phyloP scores from a whole-genome alignment of 2,888 invertebrate genomes.

The Xylophagus ater region DNA sequence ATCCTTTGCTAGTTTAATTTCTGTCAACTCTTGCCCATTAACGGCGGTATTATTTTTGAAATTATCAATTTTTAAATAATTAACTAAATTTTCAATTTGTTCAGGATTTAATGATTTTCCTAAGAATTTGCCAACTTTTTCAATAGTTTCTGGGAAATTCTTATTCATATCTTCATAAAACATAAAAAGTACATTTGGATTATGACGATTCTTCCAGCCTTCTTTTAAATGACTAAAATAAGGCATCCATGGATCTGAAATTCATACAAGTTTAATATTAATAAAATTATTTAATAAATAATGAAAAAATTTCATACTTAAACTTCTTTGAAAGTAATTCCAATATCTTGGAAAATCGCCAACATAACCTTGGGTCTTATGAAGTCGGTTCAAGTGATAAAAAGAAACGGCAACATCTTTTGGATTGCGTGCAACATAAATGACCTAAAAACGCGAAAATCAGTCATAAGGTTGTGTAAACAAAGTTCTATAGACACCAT shows the following conservation, averaged over 20 bases:
- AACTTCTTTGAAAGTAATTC: constrained; percentile 54
- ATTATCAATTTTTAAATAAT: constrained; percentile 67
- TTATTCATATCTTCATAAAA: constrained; percentile 70
- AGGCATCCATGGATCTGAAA: constrained; percentile 58
- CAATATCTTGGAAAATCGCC: constrained; percentile 60
- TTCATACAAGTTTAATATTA: not conserved
- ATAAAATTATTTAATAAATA: not conserved
- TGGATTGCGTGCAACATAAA: constrained; percentile 77
- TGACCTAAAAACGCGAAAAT: constrained; percentile 42
- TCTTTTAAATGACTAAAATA: constrained; percentile 71
- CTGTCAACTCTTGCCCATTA: constrained; percentile 55
- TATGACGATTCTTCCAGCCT: constrained; percentile 54
- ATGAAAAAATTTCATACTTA: constrained; percentile 41
- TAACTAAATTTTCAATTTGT: constrained; percentile 49
- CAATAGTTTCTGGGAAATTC: constrained; percentile 48
- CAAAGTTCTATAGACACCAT: no score
- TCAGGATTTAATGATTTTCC: constrained; percentile 45
- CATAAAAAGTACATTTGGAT: constrained; percentile 60
- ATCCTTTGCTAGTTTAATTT: constrained; percentile 47
- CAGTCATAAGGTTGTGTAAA: no score
- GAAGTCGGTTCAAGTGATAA: constrained; percentile 62
- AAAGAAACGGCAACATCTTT: constrained; percentile 77
- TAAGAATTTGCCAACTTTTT: constrained; percentile 51
- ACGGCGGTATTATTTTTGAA: constrained; percentile 74
- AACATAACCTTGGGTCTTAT: constrained; percentile 55